Base-by-base conservation (phyloP, 2,797 vertebrate species). In the Brachyrhaphis roseni region DNA sequence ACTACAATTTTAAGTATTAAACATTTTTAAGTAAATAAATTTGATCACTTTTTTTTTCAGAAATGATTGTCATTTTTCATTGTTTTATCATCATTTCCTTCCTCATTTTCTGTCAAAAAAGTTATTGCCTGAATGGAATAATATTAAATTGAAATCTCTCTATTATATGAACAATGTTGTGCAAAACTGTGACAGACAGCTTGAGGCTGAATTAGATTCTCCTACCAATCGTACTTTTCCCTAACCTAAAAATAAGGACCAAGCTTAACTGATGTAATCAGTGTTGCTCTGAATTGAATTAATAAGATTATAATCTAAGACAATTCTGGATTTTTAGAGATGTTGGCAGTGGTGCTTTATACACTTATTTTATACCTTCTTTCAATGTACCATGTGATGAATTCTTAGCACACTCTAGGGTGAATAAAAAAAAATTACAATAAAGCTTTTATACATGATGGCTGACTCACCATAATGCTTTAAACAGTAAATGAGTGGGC, bases 401-500 rank as follows among this genome's bases (percentile, higher is more conserved):
- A 70, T 70, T 70, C 3, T 39, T 70, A n/a, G 66, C 10, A 43
- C 10, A n/a, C 66, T 70, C 39, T 28, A 43, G 3, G 15, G 26
- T 45, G 64, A 8, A 36, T 1, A 41, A 68, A 68, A 68, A 68
- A 68, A 23, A 41, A 66, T 11, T 1, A 4, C 34, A 20, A 4
- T 23, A 26, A 43, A 45, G 26, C 26, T 43, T 18, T 71, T n/a
- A 43, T n/a, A n/a, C 23, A n/a, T 43, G 41, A 45, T 71, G 68
- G 68, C 41, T 28, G 41, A 71, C 39, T 71, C 68, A 71, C 39
- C 28, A 15, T 45, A 45, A 5, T 43, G 68, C 23, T 71, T 43
- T 45, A 71, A n/a, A 28, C 68, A 71, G 41, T n/a, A n/a, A 71
- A 45, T 13, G 68, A 71, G 68, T 71, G 41, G 68, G 68, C 41